A percentile compares a stretch with the other conserved stretches of the same genome.
phyloP scores from a whole-genome alignment of 2,113 vertebrate species.

The Pyxicephalus adspersus region DNA sequence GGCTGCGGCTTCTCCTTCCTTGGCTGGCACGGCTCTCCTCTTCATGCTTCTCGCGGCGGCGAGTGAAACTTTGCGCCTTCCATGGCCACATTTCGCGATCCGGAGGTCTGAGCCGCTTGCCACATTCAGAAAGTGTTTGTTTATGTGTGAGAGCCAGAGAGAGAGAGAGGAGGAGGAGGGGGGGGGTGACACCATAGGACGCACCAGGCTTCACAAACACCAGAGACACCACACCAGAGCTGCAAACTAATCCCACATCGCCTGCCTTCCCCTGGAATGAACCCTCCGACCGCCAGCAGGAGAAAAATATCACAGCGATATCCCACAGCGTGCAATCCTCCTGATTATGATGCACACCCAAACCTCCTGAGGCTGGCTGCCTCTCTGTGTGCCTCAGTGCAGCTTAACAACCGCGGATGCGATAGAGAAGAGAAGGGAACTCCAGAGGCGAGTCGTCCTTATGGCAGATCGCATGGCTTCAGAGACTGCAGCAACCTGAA shows the following conservation, averaged over 20 bases:
- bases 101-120: conserved; percentile 83
- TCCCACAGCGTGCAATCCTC: conserved; percentile 5
- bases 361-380: neutral
- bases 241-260: conserved; percentile 7
- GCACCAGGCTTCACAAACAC: too few relatives aligned
- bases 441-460: neutral
- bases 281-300: neutral
- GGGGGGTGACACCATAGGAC: neutral
- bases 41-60: conserved; percentile 80
- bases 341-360: too few relatives aligned
- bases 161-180: conserved; percentile 53
- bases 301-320: too few relatives aligned
- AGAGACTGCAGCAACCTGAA: conserved; percentile 20
- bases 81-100: conserved; percentile 95
- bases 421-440: neutral
- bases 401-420: neutral
- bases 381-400: neutral
- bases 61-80: conserved; percentile 91
- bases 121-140: conserved; percentile 73
- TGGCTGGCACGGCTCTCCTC: conserved; percentile 68
- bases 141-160: conserved; percentile 53
- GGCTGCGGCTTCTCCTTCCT: conserved; percentile 15
- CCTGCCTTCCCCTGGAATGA: too few relatives aligned
- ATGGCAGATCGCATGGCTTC: neutral
- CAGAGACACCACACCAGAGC: too few relatives aligned